phyloP scores from a whole-genome alignment of 2,888 invertebrate genomes.

The Pheosia gnoma region DNA sequence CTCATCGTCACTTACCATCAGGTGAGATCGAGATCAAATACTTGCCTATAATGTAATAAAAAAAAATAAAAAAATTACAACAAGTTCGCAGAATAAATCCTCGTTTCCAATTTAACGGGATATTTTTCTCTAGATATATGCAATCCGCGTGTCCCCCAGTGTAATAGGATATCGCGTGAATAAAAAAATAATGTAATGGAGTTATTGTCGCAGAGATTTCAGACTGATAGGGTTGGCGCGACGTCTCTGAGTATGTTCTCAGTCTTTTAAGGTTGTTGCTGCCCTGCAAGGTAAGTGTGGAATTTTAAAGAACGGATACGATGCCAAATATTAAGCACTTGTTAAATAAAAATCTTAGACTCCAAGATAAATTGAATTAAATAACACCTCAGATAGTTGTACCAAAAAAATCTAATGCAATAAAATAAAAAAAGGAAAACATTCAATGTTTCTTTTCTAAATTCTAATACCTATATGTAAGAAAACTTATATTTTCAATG shows the following conservation, averaged over 20 bases:
- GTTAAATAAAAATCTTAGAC: no score
- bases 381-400: no score
- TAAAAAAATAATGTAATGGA: constrained; percentile 23
- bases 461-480: background rate
- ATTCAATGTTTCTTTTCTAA: no score
- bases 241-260: background rate
- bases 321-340: no score
- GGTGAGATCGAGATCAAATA: no score
- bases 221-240: constrained; percentile 4
- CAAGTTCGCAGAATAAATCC: background rate
- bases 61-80: no score
- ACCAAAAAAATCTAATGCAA: no score
- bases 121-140: constrained; percentile 15
- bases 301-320: background rate
- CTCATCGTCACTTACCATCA: no score
- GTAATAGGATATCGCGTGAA: constrained; percentile 24
- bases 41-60: no score
- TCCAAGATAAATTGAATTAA: no score
- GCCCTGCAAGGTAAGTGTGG: background rate
- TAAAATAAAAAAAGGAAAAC: no score
- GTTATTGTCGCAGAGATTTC: constrained; percentile 15
- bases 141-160: constrained; percentile 29
- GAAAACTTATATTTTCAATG: background rate
- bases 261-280: no score
- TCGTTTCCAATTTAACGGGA: constrained; percentile 11